phyloP scores from a whole-genome alignment of 2,113 vertebrate genomes.

The Sprattus sprattus region DNA sequence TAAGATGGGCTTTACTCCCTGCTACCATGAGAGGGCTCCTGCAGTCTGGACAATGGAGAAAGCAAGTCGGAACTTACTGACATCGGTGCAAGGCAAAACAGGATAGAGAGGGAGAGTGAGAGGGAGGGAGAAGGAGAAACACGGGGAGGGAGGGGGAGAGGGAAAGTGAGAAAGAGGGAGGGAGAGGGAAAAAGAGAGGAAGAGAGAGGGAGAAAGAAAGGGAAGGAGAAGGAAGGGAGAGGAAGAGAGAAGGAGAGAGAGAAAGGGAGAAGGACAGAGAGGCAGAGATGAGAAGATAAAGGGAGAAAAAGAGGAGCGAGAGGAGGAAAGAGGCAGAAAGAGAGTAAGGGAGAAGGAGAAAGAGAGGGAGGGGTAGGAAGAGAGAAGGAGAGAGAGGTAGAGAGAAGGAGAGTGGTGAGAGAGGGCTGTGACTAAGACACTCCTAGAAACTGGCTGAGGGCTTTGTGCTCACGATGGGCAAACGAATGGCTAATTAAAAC shows the following conservation, averaged over 20 bases:
- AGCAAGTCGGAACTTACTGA: not conserved
- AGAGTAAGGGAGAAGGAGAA: not conserved
- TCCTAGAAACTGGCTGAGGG: conserved; percentile 21
- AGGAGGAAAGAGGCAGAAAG: not conserved
- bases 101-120: not conserved
- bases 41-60: not conserved
- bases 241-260: not conserved
- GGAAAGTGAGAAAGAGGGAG: not conserved
- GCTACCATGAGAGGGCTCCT: not conserved
- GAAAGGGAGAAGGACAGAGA: not conserved
- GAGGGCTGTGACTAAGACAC: not conserved
- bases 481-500: conserved; percentile 52
- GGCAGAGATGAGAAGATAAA: not conserved
- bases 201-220: not conserved
- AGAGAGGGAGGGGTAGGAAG: not conserved
- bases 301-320: not conserved
- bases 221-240: not conserved
- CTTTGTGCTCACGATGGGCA: conserved; percentile 44
- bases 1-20: not conserved
- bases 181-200: not conserved
- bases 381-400: too few species aligned
- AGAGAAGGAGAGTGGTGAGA: not conserved
- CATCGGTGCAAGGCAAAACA: not conserved
- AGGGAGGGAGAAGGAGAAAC: not conserved
- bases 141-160: too few species aligned